Evolutionary conservation across 2,113 vertebrate species (phyloP).

Genomic region (Motacilla tschutschensis): DNA sequence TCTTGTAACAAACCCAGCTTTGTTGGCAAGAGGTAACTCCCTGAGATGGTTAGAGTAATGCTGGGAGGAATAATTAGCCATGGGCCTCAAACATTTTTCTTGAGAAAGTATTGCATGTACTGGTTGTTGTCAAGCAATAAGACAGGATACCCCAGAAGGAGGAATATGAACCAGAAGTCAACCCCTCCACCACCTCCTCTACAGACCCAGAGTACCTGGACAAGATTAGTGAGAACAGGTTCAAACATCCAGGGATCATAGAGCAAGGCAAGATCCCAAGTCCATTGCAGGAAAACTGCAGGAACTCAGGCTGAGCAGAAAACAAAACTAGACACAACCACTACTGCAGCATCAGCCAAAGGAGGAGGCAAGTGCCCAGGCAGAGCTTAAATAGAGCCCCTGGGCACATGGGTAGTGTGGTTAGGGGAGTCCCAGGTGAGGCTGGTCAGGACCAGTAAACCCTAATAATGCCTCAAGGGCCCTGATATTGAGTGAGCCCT

Average conservation of each 20-base stretch:
- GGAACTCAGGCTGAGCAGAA: not conserved
- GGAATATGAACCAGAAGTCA: not conserved
- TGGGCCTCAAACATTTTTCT: not conserved
- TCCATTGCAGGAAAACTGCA: not conserved
- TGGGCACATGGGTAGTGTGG: rapidly evolving
- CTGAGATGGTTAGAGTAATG: not conserved
- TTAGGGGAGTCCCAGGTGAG: not conserved
- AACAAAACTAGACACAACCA: rapidly evolving
- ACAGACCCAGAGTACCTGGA: rapidly evolving
- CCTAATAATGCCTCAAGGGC: rapidly evolving
- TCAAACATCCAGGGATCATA: not conserved
- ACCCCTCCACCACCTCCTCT: not conserved
- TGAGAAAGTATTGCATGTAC: not conserved
- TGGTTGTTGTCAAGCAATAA: not conserved
- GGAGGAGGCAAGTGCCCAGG: rapidly evolving
- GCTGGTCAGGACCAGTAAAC: not conserved
- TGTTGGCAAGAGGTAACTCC: not conserved
- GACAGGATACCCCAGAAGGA: not conserved
- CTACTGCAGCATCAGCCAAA: rapidly evolving
- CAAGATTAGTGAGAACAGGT: not conserved
- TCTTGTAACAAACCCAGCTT: not conserved
- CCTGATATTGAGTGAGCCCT: not conserved
- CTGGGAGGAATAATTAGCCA: not conserved
- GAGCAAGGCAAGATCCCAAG: not conserved
- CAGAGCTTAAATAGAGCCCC: not conserved